A percentile compares a stretch with the other conserved stretches of the same genome.
phyloP scores from a whole-genome alignment of 2,797 vertebrate genomes.

The Sciaenops ocellatus region DNA sequence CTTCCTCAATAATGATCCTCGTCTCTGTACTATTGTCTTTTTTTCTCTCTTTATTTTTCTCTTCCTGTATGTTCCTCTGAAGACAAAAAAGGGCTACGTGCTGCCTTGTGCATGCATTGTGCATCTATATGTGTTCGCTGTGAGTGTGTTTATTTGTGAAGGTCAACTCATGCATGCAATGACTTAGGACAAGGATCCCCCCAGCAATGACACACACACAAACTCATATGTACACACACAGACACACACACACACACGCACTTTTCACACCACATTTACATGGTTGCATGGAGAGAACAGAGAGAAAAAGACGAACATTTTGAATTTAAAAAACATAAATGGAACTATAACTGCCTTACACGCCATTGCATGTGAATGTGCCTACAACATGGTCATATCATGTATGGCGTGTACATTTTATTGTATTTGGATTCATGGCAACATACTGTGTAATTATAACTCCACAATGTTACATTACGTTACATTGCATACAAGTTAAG shows the following conservation, averaged over 20 bases:
- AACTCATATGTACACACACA: conserved; percentile 30
- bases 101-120: conserved; percentile 1
- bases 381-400: no score
- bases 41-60: background rate
- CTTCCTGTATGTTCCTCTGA: conserved; percentile 9
- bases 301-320: conserved; percentile 1
- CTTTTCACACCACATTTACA: conserved; percentile 24
- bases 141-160: conserved; percentile 47
- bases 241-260: background rate
- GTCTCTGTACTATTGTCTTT: background rate
- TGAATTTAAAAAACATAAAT: conserved; percentile 33
- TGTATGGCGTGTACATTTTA: no score
- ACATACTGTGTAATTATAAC: no score
- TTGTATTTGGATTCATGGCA: no score
- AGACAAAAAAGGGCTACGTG: background rate
- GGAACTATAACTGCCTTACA: conserved; percentile 23
- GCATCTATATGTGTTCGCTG: conserved; percentile 20
- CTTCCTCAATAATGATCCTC: background rate
- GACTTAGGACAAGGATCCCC: conserved; percentile 67
- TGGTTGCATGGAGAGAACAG: conserved; percentile 27
- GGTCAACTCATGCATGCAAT: conserved; percentile 71
- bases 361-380: background rate
- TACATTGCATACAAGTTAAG: no score
- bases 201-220: conserved; percentile 51
- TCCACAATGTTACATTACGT: background rate